Percentiles rank a stretch among this genome's conserved stretches.
phyloP scores from a whole-genome alignment of 2,888 invertebrate species.

The Caenorhabditis sp. region DNA sequence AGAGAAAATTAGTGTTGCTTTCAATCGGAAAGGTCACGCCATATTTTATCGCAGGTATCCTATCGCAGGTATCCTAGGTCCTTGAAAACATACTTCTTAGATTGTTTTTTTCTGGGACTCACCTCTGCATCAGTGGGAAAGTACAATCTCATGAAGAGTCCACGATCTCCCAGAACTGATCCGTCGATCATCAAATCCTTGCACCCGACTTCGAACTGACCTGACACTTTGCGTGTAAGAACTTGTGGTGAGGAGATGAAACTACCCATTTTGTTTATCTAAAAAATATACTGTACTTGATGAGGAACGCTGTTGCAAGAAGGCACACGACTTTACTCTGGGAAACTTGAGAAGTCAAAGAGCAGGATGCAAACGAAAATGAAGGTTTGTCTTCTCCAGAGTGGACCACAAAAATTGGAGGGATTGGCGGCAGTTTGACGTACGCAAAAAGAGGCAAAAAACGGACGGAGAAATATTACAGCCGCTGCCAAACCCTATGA shows the following conservation, averaged over 20 bases:
- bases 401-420: slow-evolving; percentile 35
- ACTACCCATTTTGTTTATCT: slow-evolving; percentile 66
- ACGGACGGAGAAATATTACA: slow-evolving; percentile 36
- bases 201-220: slow-evolving; percentile 85
- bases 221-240: slow-evolving; percentile 62
- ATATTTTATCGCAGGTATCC: not conserved
- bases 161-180: slow-evolving; percentile 83
- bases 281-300: not conserved
- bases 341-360: slow-evolving; percentile 3
- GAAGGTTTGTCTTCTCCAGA: slow-evolving; percentile 20
- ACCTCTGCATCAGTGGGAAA: slow-evolving; percentile 85
- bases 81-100: too few species aligned
- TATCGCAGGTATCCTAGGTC: too few species aligned
- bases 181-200: slow-evolving; percentile 86
- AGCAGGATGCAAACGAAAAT: slow-evolving; percentile 22
- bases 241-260: slow-evolving; percentile 66
- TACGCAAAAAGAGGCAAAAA: slow-evolving; percentile 22
- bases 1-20: not conserved
- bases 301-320: not conserved
- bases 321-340: slow-evolving; percentile 4
- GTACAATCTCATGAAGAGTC: slow-evolving; percentile 86
- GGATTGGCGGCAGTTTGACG: slow-evolving; percentile 41
- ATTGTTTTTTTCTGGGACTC: too few species aligned
- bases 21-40: not conserved
- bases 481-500: slow-evolving; percentile 33